A percentile compares a stretch with the other conserved stretches of the same genome.
These are phyloP conservation scores for Blastomussa wellsi DNA, from an alignment of 92 coral and sea anemone species.

Conservation along the genomic window DNA sequence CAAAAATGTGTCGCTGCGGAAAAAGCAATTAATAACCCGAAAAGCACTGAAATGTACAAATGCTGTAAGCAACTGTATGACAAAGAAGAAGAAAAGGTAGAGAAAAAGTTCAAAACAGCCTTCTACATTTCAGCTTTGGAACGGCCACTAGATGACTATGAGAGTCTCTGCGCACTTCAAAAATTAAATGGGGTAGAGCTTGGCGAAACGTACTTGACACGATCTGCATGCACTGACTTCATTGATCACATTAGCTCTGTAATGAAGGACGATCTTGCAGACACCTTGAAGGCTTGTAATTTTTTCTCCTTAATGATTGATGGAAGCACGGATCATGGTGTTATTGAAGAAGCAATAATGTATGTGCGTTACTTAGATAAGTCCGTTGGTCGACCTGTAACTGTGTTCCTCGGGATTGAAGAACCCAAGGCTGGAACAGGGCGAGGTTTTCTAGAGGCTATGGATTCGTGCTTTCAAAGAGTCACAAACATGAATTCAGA, in stretches of 20 bases:
- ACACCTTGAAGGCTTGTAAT: not conserved
- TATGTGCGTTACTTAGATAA: conserved; percentile 18
- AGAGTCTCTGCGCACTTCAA: conserved; percentile 46
- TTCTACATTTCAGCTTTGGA: conserved; percentile 37
- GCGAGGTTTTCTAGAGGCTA: conserved; percentile 5
- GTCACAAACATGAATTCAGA: conserved; percentile 5
- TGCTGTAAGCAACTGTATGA: conserved; percentile 40
- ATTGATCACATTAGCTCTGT: conserved; percentile 27
- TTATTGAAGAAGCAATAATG: conserved; percentile 21
- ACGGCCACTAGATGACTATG: conserved; percentile 47
- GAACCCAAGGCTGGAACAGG: conserved; percentile 32
- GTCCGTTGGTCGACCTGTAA: conserved; percentile 4
- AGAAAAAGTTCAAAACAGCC: conserved; percentile 37
- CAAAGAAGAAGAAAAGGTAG: conserved; percentile 36
- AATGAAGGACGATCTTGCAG: conserved; percentile 15
- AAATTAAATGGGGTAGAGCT: conserved; percentile 43
- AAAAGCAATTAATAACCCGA: conserved; percentile 19
- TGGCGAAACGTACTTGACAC: conserved; percentile 33
- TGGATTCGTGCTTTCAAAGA: conserved; percentile 23
- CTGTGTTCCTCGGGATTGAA: conserved; percentile 4
- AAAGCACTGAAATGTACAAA: conserved; percentile 35
- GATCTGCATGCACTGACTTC: conserved; percentile 23
- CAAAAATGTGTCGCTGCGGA: conserved; percentile 25
- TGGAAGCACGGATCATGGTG: conserved; percentile 34
- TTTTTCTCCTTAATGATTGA: conserved; percentile 11